Conservation (phyloP, 2,888 invertebrate species). For the Tiphia femorata region DNA sequence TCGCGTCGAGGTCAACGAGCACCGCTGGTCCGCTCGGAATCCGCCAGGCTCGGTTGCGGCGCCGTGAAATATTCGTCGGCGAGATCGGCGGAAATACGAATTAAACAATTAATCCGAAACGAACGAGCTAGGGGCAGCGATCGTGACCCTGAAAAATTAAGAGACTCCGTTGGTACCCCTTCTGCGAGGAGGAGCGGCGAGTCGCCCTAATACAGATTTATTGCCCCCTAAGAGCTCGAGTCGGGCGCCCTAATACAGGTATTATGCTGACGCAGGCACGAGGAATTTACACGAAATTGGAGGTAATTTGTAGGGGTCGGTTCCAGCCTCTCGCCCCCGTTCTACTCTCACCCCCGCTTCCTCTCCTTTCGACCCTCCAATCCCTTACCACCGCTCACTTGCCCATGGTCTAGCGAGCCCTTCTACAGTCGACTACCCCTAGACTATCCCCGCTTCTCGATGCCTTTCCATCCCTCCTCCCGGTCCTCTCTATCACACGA, state of each 20-base stretch:
- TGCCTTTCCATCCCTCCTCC: background rate
- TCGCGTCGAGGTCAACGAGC: no score
- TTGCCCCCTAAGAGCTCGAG: conserved; percentile 55
- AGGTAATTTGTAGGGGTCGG: conserved; percentile 62
- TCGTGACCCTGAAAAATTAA: conserved; percentile 43
- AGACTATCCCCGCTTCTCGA: conserved; percentile 9
- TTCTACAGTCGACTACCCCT: no score
- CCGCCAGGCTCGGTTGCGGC: background rate
- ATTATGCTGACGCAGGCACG: conserved; percentile 56
- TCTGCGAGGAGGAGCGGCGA: conserved; percentile 37
- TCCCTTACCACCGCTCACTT: no score
- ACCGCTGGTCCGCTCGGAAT: background rate
- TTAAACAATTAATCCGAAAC: no score
- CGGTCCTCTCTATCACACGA: background rate
- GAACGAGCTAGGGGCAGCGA: no score
- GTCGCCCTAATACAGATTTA: conserved; percentile 63
- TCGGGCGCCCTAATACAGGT: conserved; percentile 58
- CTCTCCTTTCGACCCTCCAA: conserved; percentile 14
- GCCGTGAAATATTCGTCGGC: background rate
- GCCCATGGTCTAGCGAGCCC: no score
- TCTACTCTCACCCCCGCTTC: background rate
- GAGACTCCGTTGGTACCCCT: conserved; percentile 37
- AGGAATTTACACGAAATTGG: conserved; percentile 63
- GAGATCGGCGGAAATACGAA: background rate
- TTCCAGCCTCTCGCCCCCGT: conserved; percentile 22